Evolutionary conservation across 2,113 vertebrate genomes (phyloP), one percentile per base, ranked within the genome.

Genomic region (Murina feae): DNA sequence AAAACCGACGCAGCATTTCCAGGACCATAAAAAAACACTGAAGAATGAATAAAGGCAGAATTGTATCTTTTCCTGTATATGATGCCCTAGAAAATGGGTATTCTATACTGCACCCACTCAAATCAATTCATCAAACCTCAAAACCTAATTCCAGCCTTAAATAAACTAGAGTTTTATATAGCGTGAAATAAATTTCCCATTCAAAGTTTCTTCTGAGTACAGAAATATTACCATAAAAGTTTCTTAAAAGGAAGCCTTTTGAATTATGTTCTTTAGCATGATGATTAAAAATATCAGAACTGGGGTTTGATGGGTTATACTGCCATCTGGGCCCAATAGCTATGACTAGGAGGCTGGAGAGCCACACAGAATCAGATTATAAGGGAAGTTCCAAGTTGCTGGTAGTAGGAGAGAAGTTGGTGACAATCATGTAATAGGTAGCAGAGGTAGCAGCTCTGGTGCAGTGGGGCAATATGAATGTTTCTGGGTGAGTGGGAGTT

Each of bases 1-100:
- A 95, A 96, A 96, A 94, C 51, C 68, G 42, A 93, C 86, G 87
- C 84, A 96, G 92, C 86, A 94, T 93, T 95, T 96, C 66, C 90
- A 95, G 74, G 76, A 79, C 84, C 55, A 71, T 83, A 84, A 92
- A 95, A 95, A 93, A 92, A 86, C 78, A 92, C 35, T 84, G n/a
- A 85, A 66, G 60, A 91, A 78, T 90, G 87, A 96, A 92, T 28
- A 75, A 89, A 93, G 68, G 13, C 72, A 93, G 63, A 92, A 90
- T 90, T 92, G 49, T 93, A 28, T 89, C 55, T 35, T 18, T 90
- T 83, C 32, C 55, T 90, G 49, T n/a, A 44, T 82, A n/a, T 55
- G 55, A 71, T 66, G 93, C 35, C 75, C 17, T 65, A 63, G 66
- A 90, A 78, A 95, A 35, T 91, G 79, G 16, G 17, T 75, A 93